These are phyloP conservation scores for Rissa tridactyla DNA, from an alignment of 2,113 vertebrate species.

Conservation along the genomic window DNA sequence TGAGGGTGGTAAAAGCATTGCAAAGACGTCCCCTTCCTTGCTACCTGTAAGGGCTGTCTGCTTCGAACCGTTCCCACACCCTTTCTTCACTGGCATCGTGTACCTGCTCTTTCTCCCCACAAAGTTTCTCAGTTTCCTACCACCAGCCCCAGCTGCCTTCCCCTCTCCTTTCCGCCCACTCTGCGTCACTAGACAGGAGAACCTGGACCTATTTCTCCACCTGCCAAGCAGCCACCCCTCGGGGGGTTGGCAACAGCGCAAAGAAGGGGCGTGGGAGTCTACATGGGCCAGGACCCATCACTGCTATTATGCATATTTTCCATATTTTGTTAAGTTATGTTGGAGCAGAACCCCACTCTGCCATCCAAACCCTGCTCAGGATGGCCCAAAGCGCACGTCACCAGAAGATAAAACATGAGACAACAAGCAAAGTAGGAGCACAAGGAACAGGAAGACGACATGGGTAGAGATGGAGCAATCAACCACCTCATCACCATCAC, in stretches of 20 bases:
- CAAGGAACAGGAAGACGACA: not conserved
- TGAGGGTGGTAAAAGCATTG: not conserved
- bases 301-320: conserved; percentile 22
- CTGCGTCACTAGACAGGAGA: not conserved
- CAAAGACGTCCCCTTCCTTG: not conserved
- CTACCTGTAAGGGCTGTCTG: not conserved
- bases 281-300: not conserved
- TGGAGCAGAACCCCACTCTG: not conserved
- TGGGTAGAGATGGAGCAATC: not conserved
- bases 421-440: not conserved
- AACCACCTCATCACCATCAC: not conserved
- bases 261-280: not conserved
- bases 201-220: not conserved
- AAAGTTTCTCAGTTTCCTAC: not conserved
- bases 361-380: not conserved
- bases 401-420: not conserved
- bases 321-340: not conserved
- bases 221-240: not conserved
- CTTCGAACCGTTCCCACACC: not conserved
- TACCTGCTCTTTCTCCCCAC: not conserved
- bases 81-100: not conserved
- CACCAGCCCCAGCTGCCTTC: not conserved
- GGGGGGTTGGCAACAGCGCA: not conserved
- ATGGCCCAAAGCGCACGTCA: not conserved
- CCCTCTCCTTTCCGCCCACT: not conserved